phyloP scores from a whole-genome alignment of 2,797 vertebrate genomes.

The Craterocephalus amniculus region DNA sequence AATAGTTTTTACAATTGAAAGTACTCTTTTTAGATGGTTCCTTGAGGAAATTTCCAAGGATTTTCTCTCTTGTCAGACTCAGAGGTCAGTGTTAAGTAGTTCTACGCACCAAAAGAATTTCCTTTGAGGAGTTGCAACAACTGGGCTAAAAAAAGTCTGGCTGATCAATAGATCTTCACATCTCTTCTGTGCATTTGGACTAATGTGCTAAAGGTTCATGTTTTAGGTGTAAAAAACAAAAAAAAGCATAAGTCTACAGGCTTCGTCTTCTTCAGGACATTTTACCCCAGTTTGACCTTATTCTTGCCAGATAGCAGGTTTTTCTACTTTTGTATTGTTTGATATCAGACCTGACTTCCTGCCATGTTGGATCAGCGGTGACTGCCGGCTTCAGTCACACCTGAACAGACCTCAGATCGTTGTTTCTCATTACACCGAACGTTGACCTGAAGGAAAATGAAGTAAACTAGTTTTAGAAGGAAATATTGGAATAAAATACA shows the following conservation, averaged over 20 bases:
- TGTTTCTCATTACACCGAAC: not conserved
- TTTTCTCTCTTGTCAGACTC: no score
- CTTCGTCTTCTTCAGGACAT: not conserved
- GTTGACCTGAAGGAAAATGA: not conserved
- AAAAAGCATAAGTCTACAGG: no score
- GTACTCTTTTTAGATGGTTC: not conserved
- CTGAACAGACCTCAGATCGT: not conserved
- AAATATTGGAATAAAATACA: not conserved
- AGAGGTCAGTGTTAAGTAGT: no score
- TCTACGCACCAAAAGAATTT: not conserved
- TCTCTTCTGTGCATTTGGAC: no score
- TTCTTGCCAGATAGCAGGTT: conserved; percentile 36
- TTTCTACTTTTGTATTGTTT: conserved; percentile 50
- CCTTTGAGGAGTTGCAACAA: not conserved
- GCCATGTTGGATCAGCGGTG: conserved; percentile 15
- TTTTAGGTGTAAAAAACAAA: no score
- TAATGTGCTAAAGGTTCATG: no score
- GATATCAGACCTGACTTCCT: conserved; percentile 16
- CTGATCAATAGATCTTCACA: no score
- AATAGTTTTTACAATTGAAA: not conserved
- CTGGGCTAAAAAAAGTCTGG: no score
- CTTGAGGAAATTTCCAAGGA: not conserved
- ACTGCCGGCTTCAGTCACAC: conserved; percentile 39
- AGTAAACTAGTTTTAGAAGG: conserved; percentile 6
- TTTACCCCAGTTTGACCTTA: not conserved